phyloP scores from a whole-genome alignment of 2,888 invertebrate species.

The Pyrochroa serraticornis region DNA sequence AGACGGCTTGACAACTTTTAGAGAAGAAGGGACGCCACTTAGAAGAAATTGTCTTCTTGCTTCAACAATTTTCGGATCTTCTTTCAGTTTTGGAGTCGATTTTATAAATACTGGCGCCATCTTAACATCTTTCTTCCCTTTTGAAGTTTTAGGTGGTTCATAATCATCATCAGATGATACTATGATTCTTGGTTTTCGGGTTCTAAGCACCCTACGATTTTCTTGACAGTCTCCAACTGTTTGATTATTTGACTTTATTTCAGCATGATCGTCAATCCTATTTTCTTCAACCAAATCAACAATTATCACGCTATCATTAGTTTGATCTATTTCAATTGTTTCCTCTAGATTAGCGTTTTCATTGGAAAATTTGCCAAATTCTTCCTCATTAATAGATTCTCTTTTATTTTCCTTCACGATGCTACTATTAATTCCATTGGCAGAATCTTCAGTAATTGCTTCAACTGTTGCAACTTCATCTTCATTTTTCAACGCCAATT shows the following conservation, averaged over 20 bases:
- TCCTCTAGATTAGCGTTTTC: slow-evolving; percentile 11
- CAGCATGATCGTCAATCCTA: slow-evolving; percentile 5
- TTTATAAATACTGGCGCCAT: slow-evolving; percentile 75
- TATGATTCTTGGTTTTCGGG: background rate
- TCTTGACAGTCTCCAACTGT: background rate
- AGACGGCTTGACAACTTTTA: slow-evolving; percentile 63
- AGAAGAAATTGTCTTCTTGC: slow-evolving; percentile 74
- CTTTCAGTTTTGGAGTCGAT: slow-evolving; percentile 60
- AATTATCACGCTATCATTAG: slow-evolving; percentile 7
- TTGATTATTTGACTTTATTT: background rate
- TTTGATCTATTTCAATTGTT: slow-evolving; percentile 9
- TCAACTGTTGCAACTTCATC: no score
- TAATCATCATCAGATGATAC: slow-evolving; percentile 32
- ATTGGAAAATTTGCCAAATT: slow-evolving; percentile 1
- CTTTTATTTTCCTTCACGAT: slow-evolving; percentile 4
- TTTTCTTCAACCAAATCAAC: slow-evolving; percentile 6
- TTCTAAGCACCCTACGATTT: no score
- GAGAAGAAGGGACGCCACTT: slow-evolving; percentile 72
- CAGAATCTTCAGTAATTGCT: slow-evolving; percentile 2
- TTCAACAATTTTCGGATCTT: slow-evolving; percentile 64
- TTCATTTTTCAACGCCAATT: no score
- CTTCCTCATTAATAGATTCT: background rate
- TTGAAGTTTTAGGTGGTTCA: slow-evolving; percentile 8
- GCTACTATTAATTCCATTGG: slow-evolving; percentile 7
- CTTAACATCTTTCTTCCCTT: slow-evolving; percentile 53